Evolutionary conservation across 1,140 invertebrate genomes (phyloP).

Genomic region (Eupristina koningsbergeri): DNA sequence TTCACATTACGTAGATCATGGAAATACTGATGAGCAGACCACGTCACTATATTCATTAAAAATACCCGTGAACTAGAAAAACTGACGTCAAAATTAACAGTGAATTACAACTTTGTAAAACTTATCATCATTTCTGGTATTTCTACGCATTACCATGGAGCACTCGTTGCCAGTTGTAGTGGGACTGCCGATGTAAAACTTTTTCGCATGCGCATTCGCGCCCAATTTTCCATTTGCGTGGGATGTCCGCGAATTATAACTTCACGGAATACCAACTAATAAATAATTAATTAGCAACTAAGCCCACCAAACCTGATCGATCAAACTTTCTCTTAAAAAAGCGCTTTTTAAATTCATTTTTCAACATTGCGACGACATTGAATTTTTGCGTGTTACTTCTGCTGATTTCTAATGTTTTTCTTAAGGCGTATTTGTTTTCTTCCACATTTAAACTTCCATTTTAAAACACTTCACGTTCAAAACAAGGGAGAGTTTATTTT

Average conservation of each 20-base stretch:
- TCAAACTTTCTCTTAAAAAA: no score
- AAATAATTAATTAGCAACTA: not conserved
- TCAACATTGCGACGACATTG: no score
- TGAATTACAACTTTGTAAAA: conserved; percentile 13
- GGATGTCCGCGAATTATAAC: not conserved
- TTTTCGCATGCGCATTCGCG: not conserved
- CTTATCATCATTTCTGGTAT: not conserved
- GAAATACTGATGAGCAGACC: conserved; percentile 29
- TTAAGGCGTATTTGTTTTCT: no score
- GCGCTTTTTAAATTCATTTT: no score
- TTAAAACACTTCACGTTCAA: no score
- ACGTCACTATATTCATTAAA: conserved; percentile 18
- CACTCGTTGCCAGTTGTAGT: not conserved
- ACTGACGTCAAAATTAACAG: not conserved
- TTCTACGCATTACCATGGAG: not conserved
- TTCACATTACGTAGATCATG: conserved; percentile 33
- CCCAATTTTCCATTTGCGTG: not conserved
- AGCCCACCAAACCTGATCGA: no score
- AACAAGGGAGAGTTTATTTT: no score
- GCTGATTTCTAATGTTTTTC: no score
- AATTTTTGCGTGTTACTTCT: no score
- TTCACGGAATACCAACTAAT: not conserved
- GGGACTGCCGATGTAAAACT: not conserved
- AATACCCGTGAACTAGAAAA: conserved; percentile 17
- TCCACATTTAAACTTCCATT: no score